phyloP scores from a whole-genome alignment of 2,113 vertebrate species.

The Clarias batrachus region DNA sequence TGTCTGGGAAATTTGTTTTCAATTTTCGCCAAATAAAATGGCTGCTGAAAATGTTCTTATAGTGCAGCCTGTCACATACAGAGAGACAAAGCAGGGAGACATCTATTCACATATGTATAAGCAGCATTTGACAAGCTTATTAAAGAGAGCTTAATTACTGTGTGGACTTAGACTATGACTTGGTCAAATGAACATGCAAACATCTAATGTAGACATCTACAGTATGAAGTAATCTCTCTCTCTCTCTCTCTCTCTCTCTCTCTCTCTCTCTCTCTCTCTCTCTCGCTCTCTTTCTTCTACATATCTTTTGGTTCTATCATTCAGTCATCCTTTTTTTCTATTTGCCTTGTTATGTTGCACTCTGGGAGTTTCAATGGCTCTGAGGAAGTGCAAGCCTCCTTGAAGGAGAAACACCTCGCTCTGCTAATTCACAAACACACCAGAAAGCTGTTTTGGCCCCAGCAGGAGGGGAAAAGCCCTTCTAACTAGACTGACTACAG shows the following conservation, averaged over 20 bases:
- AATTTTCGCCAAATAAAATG: slow-evolving; percentile 26
- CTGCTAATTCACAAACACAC: slow-evolving; percentile 53
- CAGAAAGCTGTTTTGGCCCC: slow-evolving; percentile 42
- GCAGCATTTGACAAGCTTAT: slow-evolving; percentile 16
- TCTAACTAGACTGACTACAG: slow-evolving; percentile 31
- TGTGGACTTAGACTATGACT: slow-evolving; percentile 12
- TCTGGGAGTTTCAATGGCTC: slow-evolving; percentile 35
- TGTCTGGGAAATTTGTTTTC: slow-evolving; percentile 36
- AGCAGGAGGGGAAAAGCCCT: slow-evolving; percentile 40
- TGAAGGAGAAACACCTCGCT: slow-evolving; percentile 47
- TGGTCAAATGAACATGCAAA: not conserved
- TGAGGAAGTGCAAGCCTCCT: slow-evolving; percentile 28
- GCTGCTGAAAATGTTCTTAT: slow-evolving; percentile 5
- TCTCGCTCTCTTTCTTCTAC: not conserved
- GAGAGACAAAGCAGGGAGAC: not conserved
- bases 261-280: not conserved
- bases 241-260: not conserved
- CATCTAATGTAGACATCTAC: not conserved
- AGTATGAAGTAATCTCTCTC: not conserved
- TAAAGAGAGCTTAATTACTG: not conserved
- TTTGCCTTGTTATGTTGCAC: slow-evolving; percentile 34
- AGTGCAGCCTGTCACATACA: not conserved
- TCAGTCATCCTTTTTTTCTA: slow-evolving; percentile 34
- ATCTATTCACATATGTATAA: not conserved
- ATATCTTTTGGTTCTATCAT: slow-evolving; percentile 31